phyloP scores from a whole-genome alignment of 2,797 vertebrate species.

The Ctenosaura bakeri region DNA sequence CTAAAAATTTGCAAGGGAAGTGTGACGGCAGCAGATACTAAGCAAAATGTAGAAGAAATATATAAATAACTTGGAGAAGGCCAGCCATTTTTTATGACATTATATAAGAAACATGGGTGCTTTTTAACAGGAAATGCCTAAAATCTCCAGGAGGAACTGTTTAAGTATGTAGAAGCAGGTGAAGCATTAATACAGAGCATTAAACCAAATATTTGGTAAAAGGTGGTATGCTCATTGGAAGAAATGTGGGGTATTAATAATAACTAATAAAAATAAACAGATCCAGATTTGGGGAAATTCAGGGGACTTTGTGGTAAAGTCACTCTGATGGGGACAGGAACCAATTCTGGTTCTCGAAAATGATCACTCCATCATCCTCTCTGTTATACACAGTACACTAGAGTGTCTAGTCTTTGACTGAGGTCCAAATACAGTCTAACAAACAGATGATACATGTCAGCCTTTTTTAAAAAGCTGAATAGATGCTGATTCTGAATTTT shows the following conservation, averaged over 20 bases:
- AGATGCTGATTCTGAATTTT: background rate
- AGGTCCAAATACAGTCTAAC: background rate
- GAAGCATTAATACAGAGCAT: background rate
- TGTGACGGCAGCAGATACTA: background rate
- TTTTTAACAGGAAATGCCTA: background rate
- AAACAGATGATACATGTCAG: background rate
- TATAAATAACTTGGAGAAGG: background rate
- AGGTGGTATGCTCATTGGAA: background rate
- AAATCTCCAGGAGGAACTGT: background rate
- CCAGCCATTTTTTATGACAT: rapidly evolving
- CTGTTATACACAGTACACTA: background rate
- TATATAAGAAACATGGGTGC: background rate
- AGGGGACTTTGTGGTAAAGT: background rate
- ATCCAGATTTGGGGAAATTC: background rate
- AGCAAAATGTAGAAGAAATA: background rate
- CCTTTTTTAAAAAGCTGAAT: background rate
- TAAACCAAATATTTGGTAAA: conserved; percentile 9
- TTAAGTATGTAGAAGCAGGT: background rate
- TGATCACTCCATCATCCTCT: background rate
- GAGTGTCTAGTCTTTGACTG: background rate
- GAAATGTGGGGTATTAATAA: background rate
- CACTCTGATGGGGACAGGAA: background rate
- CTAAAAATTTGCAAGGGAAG: conserved; percentile 49
- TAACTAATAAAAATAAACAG: background rate
- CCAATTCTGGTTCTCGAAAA: background rate